Evolutionary conservation across 2,888 invertebrate genomes (phyloP).

Genomic region (Hirudinaria manillensis): DNA sequence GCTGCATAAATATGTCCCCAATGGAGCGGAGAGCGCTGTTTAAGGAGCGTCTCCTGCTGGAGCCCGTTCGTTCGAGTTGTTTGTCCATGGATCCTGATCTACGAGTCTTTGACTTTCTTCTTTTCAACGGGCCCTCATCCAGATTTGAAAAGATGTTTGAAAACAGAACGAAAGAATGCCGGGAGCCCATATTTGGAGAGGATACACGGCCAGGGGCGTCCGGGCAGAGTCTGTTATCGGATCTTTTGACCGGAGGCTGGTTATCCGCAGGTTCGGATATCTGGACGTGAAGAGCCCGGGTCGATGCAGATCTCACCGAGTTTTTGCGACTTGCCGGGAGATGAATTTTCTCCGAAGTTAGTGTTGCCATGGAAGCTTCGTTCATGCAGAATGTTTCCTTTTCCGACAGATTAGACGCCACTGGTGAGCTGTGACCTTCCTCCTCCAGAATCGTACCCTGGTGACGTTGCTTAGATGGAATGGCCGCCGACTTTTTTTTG

Average conservation of each 20-base stretch:
- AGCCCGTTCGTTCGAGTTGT: slow-evolving; percentile 37
- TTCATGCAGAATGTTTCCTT: background rate
- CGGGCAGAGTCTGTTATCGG: slow-evolving; percentile 6
- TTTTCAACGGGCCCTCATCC: slow-evolving; percentile 29
- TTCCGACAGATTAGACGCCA: background rate
- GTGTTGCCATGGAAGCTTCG: background rate
- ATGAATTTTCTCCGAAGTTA: background rate
- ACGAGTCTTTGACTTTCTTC: slow-evolving; percentile 33
- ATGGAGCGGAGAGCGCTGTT: slow-evolving; percentile 39
- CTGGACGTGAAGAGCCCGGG: slow-evolving; percentile 40
- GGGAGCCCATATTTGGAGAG: background rate
- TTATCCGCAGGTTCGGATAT: slow-evolving; percentile 37
- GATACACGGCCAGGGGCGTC: background rate
- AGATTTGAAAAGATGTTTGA: slow-evolving; percentile 9
- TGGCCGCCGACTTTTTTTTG: slow-evolving; percentile 55
- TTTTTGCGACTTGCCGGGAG: background rate
- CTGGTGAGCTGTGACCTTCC: slow-evolving; percentile 14
- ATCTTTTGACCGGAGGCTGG: background rate
- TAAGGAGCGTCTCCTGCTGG: slow-evolving; percentile 32
- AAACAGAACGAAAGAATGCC: slow-evolving; percentile 24
- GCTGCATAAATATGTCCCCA: slow-evolving; percentile 50
- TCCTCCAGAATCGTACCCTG: slow-evolving; percentile 26
- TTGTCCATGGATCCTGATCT: slow-evolving; percentile 42
- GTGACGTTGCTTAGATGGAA: slow-evolving; percentile 11
- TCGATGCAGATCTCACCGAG: slow-evolving; percentile 20